Percentiles rank a stretch among this genome's conserved stretches.
Evolutionary conservation across 2,797 vertebrate genomes (phyloP).

Genomic region (Alcedo atthis): DNA sequence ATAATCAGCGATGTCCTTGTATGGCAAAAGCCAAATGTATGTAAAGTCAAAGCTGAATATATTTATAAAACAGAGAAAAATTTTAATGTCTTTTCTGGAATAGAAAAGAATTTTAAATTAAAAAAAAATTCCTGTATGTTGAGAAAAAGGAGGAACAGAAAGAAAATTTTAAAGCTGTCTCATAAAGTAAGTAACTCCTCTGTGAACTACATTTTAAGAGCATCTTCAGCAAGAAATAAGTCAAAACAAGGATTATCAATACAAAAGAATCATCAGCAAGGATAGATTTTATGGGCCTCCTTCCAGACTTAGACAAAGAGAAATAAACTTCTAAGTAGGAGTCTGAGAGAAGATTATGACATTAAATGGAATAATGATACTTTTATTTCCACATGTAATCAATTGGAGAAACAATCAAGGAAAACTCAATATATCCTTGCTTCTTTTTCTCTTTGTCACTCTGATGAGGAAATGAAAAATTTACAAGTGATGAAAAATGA

Average conservation of each 20-base stretch:
- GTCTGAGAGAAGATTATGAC: slow-evolving; percentile 21
- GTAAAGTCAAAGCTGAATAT: background rate
- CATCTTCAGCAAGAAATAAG: slow-evolving; percentile 12
- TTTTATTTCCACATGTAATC: slow-evolving; percentile 22
- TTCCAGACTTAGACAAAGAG: slow-evolving; percentile 9
- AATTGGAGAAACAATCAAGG: background rate
- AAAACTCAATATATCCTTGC: background rate
- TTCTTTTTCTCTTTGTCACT: background rate
- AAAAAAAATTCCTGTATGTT: background rate
- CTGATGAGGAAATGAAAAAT: background rate
- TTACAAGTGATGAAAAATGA: background rate
- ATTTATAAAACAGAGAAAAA: background rate
- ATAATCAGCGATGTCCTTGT: background rate
- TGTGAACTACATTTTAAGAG: slow-evolving; percentile 43
- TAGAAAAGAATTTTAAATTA: background rate
- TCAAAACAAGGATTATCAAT: slow-evolving; percentile 48
- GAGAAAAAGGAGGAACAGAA: background rate
- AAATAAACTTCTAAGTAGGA: slow-evolving; percentile 29
- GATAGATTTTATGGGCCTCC: background rate
- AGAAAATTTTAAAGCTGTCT: slow-evolving; percentile 24
- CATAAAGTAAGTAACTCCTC: background rate
- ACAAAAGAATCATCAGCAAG: slow-evolving; percentile 23
- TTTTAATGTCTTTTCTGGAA: background rate
- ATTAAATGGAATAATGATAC: background rate
- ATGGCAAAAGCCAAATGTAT: background rate